Percentiles rank a stretch among this genome's conserved stretches.
Evolutionary conservation across 2,888 invertebrate genomes (phyloP).

Genomic region (Hipparchia sbordonii): DNA sequence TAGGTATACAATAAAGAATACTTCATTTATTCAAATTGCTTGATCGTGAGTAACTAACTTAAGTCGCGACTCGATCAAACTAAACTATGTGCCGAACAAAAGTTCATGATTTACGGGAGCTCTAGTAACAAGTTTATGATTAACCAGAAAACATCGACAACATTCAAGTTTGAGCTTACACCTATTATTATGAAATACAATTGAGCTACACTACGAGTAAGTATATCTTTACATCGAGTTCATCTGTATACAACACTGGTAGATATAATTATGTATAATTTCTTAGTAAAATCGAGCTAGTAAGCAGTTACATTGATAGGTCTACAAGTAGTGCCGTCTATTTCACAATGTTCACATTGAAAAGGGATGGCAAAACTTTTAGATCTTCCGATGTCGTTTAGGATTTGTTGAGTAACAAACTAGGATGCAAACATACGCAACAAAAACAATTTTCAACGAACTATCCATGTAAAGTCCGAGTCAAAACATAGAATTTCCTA

Average conservation of each 20-base stretch:
- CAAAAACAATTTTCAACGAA: too few species aligned
- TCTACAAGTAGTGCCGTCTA: neutral
- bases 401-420: constrained; percentile 2
- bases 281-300: neutral
- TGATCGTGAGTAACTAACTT: neutral
- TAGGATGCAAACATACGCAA: neutral
- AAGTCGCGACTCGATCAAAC: neutral
- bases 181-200: constrained; percentile 34
- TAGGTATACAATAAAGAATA: too few species aligned
- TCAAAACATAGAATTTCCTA: too few species aligned
- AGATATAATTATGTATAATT: neutral
- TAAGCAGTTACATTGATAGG: neutral
- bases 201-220: constrained; percentile 31
- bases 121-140: neutral
- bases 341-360: neutral
- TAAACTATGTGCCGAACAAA: neutral
- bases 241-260: constrained; percentile 21
- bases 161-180: constrained; percentile 32
- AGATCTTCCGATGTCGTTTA: neutral
- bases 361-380: too few species aligned
- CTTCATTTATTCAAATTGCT: too few species aligned
- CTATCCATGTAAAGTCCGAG: too few species aligned
- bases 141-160: constrained; percentile 10
- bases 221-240: constrained; percentile 24
- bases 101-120: neutral